These are phyloP conservation scores for Antheraea assamensis DNA, from an alignment of 2,888 invertebrate genomes.

Conservation along the genomic window DNA sequence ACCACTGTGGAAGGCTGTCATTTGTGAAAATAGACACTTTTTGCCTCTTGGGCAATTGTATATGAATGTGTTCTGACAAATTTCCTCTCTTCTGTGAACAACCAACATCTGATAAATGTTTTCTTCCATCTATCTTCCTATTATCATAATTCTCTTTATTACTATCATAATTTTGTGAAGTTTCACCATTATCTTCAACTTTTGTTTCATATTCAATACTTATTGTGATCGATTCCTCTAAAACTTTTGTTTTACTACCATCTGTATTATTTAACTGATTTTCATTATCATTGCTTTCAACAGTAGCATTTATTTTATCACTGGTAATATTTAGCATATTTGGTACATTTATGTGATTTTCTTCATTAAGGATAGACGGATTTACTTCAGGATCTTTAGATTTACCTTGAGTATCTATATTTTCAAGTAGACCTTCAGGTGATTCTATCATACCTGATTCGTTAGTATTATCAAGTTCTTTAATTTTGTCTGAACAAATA, in stretches of 20 bases:
- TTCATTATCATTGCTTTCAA: not conserved
- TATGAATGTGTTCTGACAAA: not conserved
- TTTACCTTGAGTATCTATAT: not conserved
- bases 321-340: not conserved
- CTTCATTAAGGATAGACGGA: not conserved
- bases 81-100: not conserved
- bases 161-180: not conserved
- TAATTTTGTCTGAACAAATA: not conserved
- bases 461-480: not conserved
- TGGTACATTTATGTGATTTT: not conserved
- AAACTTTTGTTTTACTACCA: not conserved
- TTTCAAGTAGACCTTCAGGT: not conserved
- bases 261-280: not conserved
- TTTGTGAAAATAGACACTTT: conserved; percentile 44
- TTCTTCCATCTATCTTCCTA: not conserved
- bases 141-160: not conserved
- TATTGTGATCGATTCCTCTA: not conserved
- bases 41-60: conserved; percentile 23
- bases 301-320: not conserved
- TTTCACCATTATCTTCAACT: not conserved
- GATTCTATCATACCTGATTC: not conserved
- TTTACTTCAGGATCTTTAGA: not conserved
- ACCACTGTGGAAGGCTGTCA: conserved; percentile 53
- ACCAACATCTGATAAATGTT: not conserved
- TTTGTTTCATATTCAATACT: not conserved